A percentile compares a stretch with the other conserved stretches of the same genome.
phyloP scores from a whole-genome alignment of 2,113 vertebrate species.

The Pteropus alecto region DNA sequence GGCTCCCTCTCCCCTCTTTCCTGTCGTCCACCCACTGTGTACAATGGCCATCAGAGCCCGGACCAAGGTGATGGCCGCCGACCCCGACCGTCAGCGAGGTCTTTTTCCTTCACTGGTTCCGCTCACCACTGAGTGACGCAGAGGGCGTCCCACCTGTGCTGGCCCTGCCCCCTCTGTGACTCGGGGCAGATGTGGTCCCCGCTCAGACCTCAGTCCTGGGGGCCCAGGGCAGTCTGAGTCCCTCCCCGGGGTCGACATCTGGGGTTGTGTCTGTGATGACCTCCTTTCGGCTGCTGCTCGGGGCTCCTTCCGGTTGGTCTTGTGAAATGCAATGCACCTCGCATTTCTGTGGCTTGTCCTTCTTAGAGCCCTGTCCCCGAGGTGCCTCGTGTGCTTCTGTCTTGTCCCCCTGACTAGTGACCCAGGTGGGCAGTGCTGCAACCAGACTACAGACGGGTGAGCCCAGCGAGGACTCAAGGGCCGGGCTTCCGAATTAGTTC shows the following conservation, averaged over 20 bases:
- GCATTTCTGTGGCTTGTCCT: neutral
- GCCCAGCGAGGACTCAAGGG: neutral
- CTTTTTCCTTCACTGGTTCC: no score
- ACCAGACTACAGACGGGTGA: neutral
- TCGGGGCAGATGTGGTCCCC: neutral
- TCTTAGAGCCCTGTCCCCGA: neutral
- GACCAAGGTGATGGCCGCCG: rapidly evolving
- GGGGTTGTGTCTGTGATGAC: rapidly evolving
- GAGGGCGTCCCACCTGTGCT: rapidly evolving
- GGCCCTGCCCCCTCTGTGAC: neutral
- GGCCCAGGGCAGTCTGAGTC: no score
- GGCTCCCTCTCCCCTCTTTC: neutral
- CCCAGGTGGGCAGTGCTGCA: neutral
- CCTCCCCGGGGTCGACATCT: neutral
- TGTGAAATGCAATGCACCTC: neutral
- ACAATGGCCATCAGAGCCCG: neutral
- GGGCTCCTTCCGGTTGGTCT: neutral
- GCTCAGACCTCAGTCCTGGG: neutral
- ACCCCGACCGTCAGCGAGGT: neutral
- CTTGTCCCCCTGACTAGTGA: neutral
- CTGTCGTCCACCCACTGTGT: neutral
- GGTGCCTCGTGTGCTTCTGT: neutral
- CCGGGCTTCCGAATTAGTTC: neutral
- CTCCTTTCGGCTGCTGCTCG: neutral
- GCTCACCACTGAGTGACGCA: neutral